phyloP scores from a whole-genome alignment of 2,797 vertebrate genomes.

The Simalia tracyae region DNA sequence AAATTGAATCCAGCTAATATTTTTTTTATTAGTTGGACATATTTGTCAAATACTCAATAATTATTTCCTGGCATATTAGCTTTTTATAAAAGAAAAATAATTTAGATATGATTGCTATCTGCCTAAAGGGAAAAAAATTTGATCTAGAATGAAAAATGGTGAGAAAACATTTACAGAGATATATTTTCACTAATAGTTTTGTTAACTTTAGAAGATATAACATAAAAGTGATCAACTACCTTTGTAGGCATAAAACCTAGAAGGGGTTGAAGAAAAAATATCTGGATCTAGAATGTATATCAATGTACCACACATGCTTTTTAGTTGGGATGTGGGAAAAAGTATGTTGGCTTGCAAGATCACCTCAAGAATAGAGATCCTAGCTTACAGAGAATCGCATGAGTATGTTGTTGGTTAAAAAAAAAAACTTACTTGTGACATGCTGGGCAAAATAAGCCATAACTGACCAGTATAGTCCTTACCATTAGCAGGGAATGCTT shows the following conservation, averaged over 20 bases:
- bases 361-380: neutral
- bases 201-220: neutral
- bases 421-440: neutral
- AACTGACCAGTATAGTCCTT: neutral
- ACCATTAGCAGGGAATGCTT: neutral
- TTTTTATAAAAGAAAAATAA: neutral
- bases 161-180: neutral
- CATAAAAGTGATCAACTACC: neutral
- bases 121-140: neutral
- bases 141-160: neutral
- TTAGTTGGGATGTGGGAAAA: neutral
- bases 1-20: neutral
- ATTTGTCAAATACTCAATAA: neutral
- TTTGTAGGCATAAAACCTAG: neutral
- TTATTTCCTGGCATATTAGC: neutral
- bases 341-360: neutral
- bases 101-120: neutral
- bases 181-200: neutral
- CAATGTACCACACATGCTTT: neutral
- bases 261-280: neutral
- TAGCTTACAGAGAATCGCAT: neutral
- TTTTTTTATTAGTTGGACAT: neutral
- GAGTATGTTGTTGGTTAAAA: neutral
- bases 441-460: neutral
- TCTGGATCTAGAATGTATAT: neutral